A percentile compares a stretch with the other conserved stretches of the same genome.
Evolutionary conservation across 2,797 vertebrate genomes (phyloP).

Genomic region (Anguilla pacifica): DNA sequence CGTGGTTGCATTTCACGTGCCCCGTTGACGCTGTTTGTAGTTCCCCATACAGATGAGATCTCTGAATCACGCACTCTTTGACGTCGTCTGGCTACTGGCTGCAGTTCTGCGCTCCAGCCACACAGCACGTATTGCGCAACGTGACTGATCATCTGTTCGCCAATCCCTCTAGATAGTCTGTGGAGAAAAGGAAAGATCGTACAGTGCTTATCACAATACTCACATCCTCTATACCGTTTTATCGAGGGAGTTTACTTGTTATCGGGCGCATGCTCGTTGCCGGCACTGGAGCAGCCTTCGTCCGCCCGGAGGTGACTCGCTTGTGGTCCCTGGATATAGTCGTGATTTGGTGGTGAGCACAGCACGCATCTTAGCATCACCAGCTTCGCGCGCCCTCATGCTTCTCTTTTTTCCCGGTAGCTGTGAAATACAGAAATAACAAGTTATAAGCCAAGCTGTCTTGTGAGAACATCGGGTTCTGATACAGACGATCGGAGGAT

Average conservation of each 20-base stretch:
- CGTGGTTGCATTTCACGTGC: conserved; percentile 69
- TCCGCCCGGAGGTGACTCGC: conserved; percentile 61
- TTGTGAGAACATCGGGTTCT: conserved; percentile 33
- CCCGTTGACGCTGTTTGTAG: conserved; percentile 66
- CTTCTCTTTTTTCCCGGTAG: conserved; percentile 36
- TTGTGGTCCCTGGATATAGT: conserved; percentile 57
- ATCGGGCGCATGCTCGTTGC: conserved; percentile 40
- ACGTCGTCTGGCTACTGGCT: conserved; percentile 79
- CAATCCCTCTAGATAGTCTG: conserved; percentile 36
- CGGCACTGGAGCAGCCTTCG: conserved; percentile 37
- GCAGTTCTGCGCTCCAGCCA: conserved; percentile 74
- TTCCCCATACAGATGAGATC: conserved; percentile 78
- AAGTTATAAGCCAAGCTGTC: conserved; percentile 42
- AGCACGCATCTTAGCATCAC: background rate
- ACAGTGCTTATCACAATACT: conserved; percentile 8
- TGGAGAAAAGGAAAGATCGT: conserved; percentile 38
- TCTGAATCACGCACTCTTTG: conserved; percentile 79
- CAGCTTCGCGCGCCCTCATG: conserved; percentile 30
- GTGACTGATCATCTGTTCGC: conserved; percentile 69
- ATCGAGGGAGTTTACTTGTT: conserved; percentile 26
- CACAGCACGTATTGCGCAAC: conserved; percentile 86
- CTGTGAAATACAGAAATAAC: conserved; percentile 5
- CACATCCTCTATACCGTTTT: conserved; percentile 7
- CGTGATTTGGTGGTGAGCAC: conserved; percentile 55
- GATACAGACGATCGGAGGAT: conserved; percentile 35